Base-by-base conservation (phyloP, 1,140 invertebrate species). In the Macrosteles quadrilineatus region DNA sequence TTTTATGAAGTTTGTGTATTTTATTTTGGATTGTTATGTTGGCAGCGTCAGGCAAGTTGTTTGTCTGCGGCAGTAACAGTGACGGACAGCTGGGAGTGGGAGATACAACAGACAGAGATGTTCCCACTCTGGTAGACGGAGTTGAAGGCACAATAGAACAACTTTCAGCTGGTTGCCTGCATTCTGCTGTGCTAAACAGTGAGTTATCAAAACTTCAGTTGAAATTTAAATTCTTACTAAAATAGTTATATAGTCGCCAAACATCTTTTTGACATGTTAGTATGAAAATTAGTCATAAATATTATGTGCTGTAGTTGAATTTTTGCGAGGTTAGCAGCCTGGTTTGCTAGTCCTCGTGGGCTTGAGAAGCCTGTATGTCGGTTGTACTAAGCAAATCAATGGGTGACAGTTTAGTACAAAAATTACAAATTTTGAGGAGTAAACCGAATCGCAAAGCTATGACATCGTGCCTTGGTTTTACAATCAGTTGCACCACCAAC, bases 21-120 rank as follows among this genome's bases (percentile, higher is more conserved):
- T n/a, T n/a, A n/a, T n/a, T n/a, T n/a, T n/a, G n/a, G n/a, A n/a
- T n/a, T n/a, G n/a, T 66, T 17, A 14, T 55, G 47, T 32, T 45
- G 21, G n/a, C 55, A 68, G 67, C 14, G 4, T 31, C 45, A 2
- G 87, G 87, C 32, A 80, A 81, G 45, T 81, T 90, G 1, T 84
- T 86, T 63, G 85, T 85, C n/a, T 88, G 87, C 77, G 90, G 90
- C 0, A 86, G 85, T 19, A 90, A 90, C 32, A 81, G 82, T 45
- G 86, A 85, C 74, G 90, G 90, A 4, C 89, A 92, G 77, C 81
- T 92, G 4, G 90, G 90, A 19, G 81, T 90, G 73, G 86, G 81
- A 81, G 82, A 74, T 79, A 78, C 74, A 23, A 21, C 27, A 17
- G 43, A 29, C 43, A 36, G 66, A 66, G 59, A 50, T 31, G 17